Base-by-base conservation (phyloP, 2,113 vertebrate species). In the Tretioscincus oriximinensis region DNA sequence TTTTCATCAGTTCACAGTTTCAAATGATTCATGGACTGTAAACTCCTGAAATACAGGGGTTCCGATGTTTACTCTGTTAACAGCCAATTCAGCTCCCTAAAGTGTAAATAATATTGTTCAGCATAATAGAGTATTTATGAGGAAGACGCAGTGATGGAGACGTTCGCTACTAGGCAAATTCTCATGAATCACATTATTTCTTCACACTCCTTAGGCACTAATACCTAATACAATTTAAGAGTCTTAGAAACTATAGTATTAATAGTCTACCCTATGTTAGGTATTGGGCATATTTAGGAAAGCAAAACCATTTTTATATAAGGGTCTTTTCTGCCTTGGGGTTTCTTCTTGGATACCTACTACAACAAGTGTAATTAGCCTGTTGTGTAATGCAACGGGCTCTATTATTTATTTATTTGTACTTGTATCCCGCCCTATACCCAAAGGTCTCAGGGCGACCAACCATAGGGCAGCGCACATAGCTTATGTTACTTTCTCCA, bases 201-300 rank as follows among this genome's bases (percentile, higher is more conserved):
- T 69, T 69, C 41, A 11, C 5, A 26, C 5, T 22, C 82, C 83
- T 81, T 78, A n/a, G 79, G 74, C 82, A 83, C 84, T 81, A 69
- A 49, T n/a, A 60, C 54, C 88, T 89, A 82, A n/a, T n/a, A 90
- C 80, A 90, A 81, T 85, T 89, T 92, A 89, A 90, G 45, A 77
- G 82, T 79, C 29, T 70, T 88, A 66, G 77, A 75, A 86, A 90
- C 87, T 92, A 87, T 84, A 81, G 2, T 41, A 41, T 41, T 41
- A 41, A 41, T 41, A 41, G 35, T 41, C 35, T 41, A 41, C 35
- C 35, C 35, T 41, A 41, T 4, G 35, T 41, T 41, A 41, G 3
- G 35, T 41, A 41, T 41, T 41, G 5, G 35, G 35, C 35, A 41
- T 41, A 41, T 41, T 41, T 41, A 41, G 35, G 35, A 41, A 41